Base-by-base conservation (phyloP, 2,113 vertebrate genomes). In the Motacilla tschutschensis region DNA sequence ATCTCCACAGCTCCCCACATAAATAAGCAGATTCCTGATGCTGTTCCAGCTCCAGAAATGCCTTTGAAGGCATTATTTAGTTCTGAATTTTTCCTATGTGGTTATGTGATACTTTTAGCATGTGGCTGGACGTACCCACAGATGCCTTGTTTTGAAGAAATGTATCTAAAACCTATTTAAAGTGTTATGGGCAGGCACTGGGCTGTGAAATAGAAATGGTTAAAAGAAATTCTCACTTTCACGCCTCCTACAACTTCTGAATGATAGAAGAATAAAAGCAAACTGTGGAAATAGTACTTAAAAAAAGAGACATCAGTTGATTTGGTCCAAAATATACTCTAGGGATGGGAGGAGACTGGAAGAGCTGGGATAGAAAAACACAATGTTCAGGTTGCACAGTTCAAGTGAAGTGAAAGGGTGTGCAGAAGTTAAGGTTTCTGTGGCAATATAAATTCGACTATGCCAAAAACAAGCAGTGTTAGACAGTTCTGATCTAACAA, bases 1-100 rank as follows among this genome's bases (percentile, higher is more conserved):
- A 89, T 92, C 87, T 95, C 95, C 90, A 71, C 91, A 81, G 94
- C 87, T 95, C 89, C 90, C 91, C 94, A 88, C 57, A 6, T 94
- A 96, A 96, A 96, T 94, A 95, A 94, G 92, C 90, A 95, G 93
- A 97, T 96, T 97, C 96, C 95, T 97, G 96, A 94, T 89, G 87
- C 66, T 2, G 88, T 94, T 97, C 96, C 96, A 96, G 83, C 60
- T 88, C 55, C 78, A 94, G 86, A 94, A 94, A 94, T 94, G 94
- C 93, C 93, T 96, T 91, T 95, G 94, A 95, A 94, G 88, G 77
- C 80, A 75, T 92, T 88, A 91, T 91, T 90, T 69, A 89, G 77
- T 59, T 70, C 76, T 64, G 54, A 80, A 69, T 88, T 96, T 93
- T 91, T 83, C 54, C 82, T 91, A 2, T n/a, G 31, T 85, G 35